Conservation (phyloP, 2,888 invertebrate genomes). For the Strigamia maritima region DNA sequence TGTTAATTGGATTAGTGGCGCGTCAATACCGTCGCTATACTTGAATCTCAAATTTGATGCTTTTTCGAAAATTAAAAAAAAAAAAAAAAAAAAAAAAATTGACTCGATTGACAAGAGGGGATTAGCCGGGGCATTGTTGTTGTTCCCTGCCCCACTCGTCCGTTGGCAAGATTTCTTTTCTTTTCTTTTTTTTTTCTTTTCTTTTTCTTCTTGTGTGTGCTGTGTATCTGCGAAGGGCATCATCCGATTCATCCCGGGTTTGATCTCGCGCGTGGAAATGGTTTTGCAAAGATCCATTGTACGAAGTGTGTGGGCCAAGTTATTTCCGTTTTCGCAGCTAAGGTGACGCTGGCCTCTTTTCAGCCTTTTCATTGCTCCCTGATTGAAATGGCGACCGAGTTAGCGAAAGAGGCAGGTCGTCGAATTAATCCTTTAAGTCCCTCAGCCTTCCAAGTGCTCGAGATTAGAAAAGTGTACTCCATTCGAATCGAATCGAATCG, state of each 20-base stretch:
- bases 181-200: not conserved
- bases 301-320: not conserved
- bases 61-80: no score
- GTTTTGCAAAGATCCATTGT: constrained; percentile 20
- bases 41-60: no score
- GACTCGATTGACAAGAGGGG: no score
- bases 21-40: no score
- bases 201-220: not conserved
- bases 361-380: constrained; percentile 24
- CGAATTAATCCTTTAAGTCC: constrained; percentile 24
- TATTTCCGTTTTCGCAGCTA: constrained; percentile 6
- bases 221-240: constrained; percentile 11
- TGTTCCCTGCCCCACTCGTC: no score
- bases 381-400: constrained; percentile 26
- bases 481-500: not conserved
- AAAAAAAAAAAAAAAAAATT: no score
- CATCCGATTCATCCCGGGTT: no score
- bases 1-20: no score
- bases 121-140: no score
- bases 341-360: constrained; percentile 25
- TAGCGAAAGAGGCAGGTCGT: not conserved
- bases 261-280: constrained; percentile 5
- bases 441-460: not conserved
- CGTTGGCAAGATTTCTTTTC: no score
- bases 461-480: not conserved